Percentiles rank a stretch among this genome's conserved stretches.
Conservation (phyloP, 2,888 invertebrate species). For the Flexamia atlantica region DNA sequence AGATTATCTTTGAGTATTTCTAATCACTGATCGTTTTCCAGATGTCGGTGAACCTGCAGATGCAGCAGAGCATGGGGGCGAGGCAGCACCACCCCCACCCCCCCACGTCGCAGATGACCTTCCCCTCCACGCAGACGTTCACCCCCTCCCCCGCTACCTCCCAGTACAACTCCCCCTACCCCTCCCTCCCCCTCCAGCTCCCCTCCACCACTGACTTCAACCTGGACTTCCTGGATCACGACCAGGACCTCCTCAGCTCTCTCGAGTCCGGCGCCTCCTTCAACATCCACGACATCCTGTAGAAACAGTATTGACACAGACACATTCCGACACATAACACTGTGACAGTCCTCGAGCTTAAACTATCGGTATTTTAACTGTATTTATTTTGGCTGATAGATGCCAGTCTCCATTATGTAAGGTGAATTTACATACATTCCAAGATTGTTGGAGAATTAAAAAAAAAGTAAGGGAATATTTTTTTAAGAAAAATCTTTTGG, state of each 20-base stretch:
- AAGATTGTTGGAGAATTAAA: background rate
- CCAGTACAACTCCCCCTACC: constrained; percentile 82
- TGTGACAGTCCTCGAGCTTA: background rate
- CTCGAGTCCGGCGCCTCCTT: constrained; percentile 6
- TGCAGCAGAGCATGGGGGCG: constrained; percentile 64
- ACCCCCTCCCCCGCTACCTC: constrained; percentile 77
- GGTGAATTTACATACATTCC: background rate
- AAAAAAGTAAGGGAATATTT: background rate
- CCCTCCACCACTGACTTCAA: constrained; percentile 51
- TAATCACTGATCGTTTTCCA: background rate
- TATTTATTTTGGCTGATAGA: background rate
- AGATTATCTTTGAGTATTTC: too few relatives aligned
- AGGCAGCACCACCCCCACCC: constrained; percentile 42
- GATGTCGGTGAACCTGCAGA: constrained; percentile 66
- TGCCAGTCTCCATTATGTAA: background rate
- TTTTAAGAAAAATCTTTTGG: too few relatives aligned
- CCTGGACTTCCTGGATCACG: constrained; percentile 46
- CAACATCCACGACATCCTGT: constrained; percentile 46
- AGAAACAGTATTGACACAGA: constrained; percentile 19
- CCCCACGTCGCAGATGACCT: constrained; percentile 51
- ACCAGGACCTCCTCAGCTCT: constrained; percentile 46
- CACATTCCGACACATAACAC: background rate
- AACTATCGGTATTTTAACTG: too few relatives aligned
- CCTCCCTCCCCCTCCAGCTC: constrained; percentile 38
- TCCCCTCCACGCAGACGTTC: constrained; percentile 72